Evolutionary conservation across 64 coral and sea anemone species (phyloP).

Genomic region (Catalaphyllia jardinei): DNA sequence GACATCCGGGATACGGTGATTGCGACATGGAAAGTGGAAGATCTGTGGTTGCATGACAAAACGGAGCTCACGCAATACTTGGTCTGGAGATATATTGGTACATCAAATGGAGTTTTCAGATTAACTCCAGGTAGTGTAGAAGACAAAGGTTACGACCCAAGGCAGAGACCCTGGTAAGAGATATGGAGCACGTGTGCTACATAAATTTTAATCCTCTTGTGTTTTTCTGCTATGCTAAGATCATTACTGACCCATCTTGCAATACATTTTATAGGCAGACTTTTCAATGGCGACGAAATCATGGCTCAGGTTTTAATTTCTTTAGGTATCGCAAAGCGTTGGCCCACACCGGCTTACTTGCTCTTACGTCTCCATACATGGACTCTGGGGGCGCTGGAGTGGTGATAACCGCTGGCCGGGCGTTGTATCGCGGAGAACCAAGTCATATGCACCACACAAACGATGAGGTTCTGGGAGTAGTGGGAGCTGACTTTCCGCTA

Average conservation of each 20-base stretch:
- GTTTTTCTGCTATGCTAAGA: too few species aligned
- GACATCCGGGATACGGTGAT: constrained; percentile 61
- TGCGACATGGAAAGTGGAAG: constrained; percentile 55
- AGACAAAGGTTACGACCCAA: constrained; percentile 48
- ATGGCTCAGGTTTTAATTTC: not conserved
- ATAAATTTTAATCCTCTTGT: too few species aligned
- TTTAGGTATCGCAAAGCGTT: constrained; percentile 33
- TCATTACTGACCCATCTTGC: too few species aligned
- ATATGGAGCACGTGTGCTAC: not conserved
- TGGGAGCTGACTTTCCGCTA: constrained; percentile 50
- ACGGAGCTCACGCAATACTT: constrained; percentile 57
- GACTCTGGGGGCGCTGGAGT: constrained; percentile 24
- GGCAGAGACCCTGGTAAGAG: constrained; percentile 58
- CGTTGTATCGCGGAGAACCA: not conserved
- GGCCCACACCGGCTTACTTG: not conserved
- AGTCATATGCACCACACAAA: constrained; percentile 8
- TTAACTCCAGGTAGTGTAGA: constrained; percentile 12
- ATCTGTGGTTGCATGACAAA: constrained; percentile 54
- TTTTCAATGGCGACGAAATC: not conserved
- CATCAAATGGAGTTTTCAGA: constrained; percentile 54
- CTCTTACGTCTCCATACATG: constrained; percentile 37
- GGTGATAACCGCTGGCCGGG: constrained; percentile 18
- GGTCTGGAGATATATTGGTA: constrained; percentile 75
- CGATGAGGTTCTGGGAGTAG: constrained; percentile 47
- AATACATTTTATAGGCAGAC: too few species aligned